Percentiles rank a stretch among this genome's conserved stretches.
Conservation (phyloP, 1,140 invertebrate genomes). For the Ephestia elutella region DNA sequence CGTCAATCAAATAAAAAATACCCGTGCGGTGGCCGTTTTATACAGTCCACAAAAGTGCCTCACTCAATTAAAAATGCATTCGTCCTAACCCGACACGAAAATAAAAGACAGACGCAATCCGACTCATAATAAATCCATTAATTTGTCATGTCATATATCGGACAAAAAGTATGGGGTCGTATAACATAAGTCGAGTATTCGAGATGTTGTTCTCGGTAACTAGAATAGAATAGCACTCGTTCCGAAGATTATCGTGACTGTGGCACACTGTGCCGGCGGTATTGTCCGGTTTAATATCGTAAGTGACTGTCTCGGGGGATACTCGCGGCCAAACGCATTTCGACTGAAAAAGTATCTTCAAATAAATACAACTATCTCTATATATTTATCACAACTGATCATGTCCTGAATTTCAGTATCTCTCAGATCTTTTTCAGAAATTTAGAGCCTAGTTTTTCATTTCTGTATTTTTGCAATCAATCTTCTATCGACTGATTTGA, state of each 20-base stretch:
- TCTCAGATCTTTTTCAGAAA: no score
- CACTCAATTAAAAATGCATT: conserved; percentile 74
- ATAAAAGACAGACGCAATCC: conserved; percentile 56
- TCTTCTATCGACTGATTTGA: no score
- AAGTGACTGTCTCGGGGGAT: conserved; percentile 49
- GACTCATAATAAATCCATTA: conserved; percentile 72
- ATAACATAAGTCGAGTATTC: conserved; percentile 47
- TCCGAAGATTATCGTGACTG: conserved; percentile 59
- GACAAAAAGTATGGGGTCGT: conserved; percentile 55
- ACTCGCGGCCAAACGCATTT: conserved; percentile 21
- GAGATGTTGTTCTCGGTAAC: conserved; percentile 51
- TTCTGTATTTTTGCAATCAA: no score
- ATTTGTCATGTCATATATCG: conserved; percentile 72
- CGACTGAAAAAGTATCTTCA: neutral
- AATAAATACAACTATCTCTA: neutral
- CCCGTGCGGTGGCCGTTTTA: conserved; percentile 65
- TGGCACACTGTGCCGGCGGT: conserved; percentile 23
- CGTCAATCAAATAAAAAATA: conserved; percentile 71
- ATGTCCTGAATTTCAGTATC: no score
- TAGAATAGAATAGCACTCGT: conserved; percentile 45
- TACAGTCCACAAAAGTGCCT: conserved; percentile 69
- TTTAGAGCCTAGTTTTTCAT: no score
- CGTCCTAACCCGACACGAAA: conserved; percentile 60
- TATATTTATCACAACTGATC: no score
- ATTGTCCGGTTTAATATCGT: conserved; percentile 60